Conservation (phyloP, 1,140 invertebrate genomes). For the Meteorus sp. region DNA sequence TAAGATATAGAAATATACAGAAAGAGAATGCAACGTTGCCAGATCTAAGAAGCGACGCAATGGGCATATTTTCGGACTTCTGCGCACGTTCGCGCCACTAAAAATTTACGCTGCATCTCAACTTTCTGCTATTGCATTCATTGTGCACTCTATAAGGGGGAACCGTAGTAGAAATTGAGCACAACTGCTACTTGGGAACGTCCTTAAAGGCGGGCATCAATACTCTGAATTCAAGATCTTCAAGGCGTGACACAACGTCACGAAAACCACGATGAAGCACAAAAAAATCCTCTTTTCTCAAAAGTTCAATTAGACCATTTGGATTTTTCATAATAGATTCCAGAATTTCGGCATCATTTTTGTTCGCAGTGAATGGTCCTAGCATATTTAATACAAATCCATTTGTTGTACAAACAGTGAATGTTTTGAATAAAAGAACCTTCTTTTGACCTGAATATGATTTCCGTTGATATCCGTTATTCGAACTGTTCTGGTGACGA, state of each 20-base stretch:
- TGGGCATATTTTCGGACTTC: too few relatives aligned
- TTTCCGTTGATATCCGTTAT: not conserved
- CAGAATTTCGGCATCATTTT: constrained; percentile 40
- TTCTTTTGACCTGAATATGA: constrained; percentile 1
- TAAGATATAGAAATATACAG: too few relatives aligned
- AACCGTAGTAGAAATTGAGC: too few relatives aligned
- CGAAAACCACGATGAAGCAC: constrained; percentile 43
- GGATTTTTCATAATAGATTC: constrained; percentile 29
- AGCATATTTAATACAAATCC: constrained; percentile 38
- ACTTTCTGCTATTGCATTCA: too few relatives aligned
- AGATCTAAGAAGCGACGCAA: too few relatives aligned
- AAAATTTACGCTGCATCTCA: too few relatives aligned
- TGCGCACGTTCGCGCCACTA: too few relatives aligned
- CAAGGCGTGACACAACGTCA: constrained; percentile 29
- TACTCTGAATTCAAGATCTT: constrained; percentile 27
- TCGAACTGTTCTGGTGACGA: not conserved
- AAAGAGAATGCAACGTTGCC: too few relatives aligned
- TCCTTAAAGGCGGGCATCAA: too few relatives aligned
- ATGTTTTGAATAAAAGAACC: constrained; percentile 36
- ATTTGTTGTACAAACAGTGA: constrained; percentile 41
- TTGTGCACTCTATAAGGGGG: too few relatives aligned
- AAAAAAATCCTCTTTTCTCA: constrained; percentile 31
- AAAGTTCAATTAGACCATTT: constrained; percentile 24
- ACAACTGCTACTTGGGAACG: too few relatives aligned
- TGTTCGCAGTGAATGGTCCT: constrained; percentile 31